Evolutionary conservation across 2,888 invertebrate species (phyloP).

Genomic region (Hirtodrosophila trivittata): DNA sequence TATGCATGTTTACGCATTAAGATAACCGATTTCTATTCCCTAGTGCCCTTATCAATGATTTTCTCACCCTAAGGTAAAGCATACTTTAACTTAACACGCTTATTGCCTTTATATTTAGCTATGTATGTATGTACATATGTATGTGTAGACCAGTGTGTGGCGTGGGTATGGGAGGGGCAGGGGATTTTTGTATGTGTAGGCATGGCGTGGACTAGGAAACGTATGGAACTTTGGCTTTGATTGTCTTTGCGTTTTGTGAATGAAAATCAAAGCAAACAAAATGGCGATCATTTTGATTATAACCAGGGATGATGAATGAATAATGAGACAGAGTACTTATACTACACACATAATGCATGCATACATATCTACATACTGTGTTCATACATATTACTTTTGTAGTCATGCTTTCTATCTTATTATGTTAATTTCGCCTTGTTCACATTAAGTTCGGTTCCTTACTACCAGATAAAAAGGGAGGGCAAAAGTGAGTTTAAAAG

Average conservation of each 20-base stretch:
- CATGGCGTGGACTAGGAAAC: too few relatives aligned
- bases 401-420: too few relatives aligned
- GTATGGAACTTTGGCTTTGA: slow-evolving; percentile 39
- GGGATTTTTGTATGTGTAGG: too few relatives aligned
- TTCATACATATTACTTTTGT: too few relatives aligned
- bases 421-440: too few relatives aligned
- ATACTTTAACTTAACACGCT: slow-evolving; percentile 23
- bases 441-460: too few relatives aligned
- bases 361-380: too few relatives aligned
- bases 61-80: slow-evolving; percentile 8
- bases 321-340: too few relatives aligned
- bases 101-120: slow-evolving; percentile 26
- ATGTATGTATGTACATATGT: too few relatives aligned
- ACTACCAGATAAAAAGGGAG: too few relatives aligned
- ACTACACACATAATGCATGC: too few relatives aligned
- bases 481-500: too few relatives aligned
- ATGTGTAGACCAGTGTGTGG: neutral
- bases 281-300: slow-evolving; percentile 30
- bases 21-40: slow-evolving; percentile 32
- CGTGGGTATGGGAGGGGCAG: slow-evolving; percentile 3
- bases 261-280: slow-evolving; percentile 40
- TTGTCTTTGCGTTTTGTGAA: slow-evolving; percentile 45
- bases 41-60: slow-evolving; percentile 27
- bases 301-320: neutral
- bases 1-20: slow-evolving; percentile 49